Percentiles rank a stretch among this genome's conserved stretches.
phyloP scores from a whole-genome alignment of 1,140 invertebrate genomes.

The Druon quercuslanigerum region DNA sequence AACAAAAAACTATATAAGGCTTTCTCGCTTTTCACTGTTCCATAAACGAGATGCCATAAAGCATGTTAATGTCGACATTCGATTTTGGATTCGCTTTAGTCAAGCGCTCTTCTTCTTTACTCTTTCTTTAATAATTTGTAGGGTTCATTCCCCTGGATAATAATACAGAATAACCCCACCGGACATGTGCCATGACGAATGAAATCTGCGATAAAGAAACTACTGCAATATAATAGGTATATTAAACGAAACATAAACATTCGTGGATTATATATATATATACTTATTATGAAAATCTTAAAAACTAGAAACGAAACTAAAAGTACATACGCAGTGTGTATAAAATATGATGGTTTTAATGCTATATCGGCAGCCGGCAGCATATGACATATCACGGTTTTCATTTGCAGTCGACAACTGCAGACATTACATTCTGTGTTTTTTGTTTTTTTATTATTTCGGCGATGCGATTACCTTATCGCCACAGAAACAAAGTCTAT shows the following conservation, averaged over 20 bases:
- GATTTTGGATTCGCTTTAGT: background rate
- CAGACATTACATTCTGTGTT: slow-evolving; percentile 4
- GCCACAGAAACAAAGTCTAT: background rate
- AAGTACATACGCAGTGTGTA: slow-evolving; percentile 29
- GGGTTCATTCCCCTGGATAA: slow-evolving; percentile 11
- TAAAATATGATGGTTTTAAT: slow-evolving; percentile 23
- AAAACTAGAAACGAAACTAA: slow-evolving; percentile 21
- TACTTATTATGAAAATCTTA: slow-evolving; percentile 24
- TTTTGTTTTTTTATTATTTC: background rate
- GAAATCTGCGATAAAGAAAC: background rate
- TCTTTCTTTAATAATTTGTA: slow-evolving; percentile 10
- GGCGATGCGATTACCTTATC: slow-evolving; percentile 20
- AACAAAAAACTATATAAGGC: slow-evolving; percentile 1
- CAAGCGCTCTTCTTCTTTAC: background rate
- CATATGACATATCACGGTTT: slow-evolving; percentile 29
- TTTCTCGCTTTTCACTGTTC: slow-evolving; percentile 3
- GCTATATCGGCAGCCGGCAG: slow-evolving; percentile 27
- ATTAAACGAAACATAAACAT: slow-evolving; percentile 18
- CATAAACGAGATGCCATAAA: slow-evolving; percentile 27
- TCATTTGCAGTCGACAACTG: slow-evolving; percentile 29
- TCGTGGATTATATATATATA: slow-evolving; percentile 20
- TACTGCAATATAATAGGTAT: slow-evolving; percentile 5
- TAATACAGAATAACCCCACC: slow-evolving; percentile 36
- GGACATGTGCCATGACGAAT: slow-evolving; percentile 4
- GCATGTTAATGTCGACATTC: background rate